Conservation (phyloP, 2,113 vertebrate genomes). For the Ranitomeya variabilis region DNA sequence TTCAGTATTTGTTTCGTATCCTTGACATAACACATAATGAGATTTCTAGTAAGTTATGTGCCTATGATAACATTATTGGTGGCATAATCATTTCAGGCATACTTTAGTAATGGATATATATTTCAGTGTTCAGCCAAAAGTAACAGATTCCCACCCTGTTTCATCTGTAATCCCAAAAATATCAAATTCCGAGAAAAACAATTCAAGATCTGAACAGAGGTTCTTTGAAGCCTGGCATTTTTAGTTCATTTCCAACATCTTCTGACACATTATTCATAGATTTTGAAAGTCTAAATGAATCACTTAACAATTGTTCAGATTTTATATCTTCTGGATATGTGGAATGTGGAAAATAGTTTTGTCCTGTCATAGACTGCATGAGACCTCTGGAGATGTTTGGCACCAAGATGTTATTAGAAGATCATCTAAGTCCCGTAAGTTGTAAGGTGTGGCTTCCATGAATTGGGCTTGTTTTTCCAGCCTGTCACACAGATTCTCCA, state of each 20-base stretch:
- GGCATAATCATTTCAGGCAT: background rate
- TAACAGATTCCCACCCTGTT: background rate
- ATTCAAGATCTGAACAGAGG: background rate
- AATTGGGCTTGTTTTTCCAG: too few relatives aligned
- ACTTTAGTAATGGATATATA: background rate
- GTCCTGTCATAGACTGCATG: too few relatives aligned
- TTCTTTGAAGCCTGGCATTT: background rate
- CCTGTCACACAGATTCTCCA: too few relatives aligned
- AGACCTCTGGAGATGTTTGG: too few relatives aligned
- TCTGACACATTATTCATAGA: background rate
- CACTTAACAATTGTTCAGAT: too few relatives aligned
- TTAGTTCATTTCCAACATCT: background rate
- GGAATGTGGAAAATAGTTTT: too few relatives aligned
- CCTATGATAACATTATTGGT: background rate
- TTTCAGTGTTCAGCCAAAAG: background rate
- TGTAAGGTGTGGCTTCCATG: too few relatives aligned
- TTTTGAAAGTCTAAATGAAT: background rate
- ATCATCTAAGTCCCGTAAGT: too few relatives aligned
- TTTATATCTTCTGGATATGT: too few relatives aligned
- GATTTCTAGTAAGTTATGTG: background rate
- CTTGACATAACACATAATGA: background rate
- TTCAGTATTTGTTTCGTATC: background rate
- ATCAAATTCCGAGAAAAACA: conserved; percentile 9
- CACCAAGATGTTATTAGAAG: too few relatives aligned
- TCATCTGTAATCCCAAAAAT: background rate